These are phyloP conservation scores for Castor canadensis DNA, from an alignment of 2,113 vertebrate species.

Conservation along the genomic window DNA sequence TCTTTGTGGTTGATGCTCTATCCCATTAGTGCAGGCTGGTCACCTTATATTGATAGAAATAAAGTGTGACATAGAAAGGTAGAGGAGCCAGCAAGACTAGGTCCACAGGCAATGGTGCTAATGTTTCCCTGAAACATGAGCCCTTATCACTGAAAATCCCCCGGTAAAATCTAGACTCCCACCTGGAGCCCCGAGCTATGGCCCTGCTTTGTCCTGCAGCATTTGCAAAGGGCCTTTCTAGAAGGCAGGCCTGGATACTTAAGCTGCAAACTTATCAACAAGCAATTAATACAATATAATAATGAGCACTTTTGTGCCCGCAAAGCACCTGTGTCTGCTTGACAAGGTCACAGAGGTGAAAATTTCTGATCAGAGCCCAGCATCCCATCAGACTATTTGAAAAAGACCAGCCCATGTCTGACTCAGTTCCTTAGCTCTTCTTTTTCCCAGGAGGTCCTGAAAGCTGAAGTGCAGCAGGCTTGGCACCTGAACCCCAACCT, in stretches of 20 bases:
- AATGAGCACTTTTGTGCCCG: not conserved
- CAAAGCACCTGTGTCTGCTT: not conserved
- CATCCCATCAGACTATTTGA: not conserved
- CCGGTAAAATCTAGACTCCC: not conserved
- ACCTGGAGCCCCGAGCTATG: not conserved
- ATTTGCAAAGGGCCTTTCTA: not conserved
- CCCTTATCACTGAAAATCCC: not conserved
- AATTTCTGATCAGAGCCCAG: not conserved
- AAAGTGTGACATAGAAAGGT: not conserved
- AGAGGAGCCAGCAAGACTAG: conserved; percentile 8
- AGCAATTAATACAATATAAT: not conserved
- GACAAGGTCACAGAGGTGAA: not conserved
- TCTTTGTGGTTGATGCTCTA: conserved; percentile 24
- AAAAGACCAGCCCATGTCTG: not conserved
- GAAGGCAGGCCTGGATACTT: not conserved
- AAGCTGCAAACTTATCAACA: not conserved
- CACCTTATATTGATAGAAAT: conserved; percentile 54
- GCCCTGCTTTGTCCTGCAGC: not conserved
- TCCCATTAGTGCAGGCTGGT: conserved; percentile 33
- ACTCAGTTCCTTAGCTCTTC: not conserved
- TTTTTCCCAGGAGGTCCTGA: not conserved
- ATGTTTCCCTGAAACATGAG: not conserved
- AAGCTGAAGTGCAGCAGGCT: not conserved
- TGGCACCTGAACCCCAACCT: too few relatives aligned
- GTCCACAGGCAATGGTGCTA: not conserved